These are phyloP conservation scores for Hipposideros larvatus DNA, from an alignment of 2,797 vertebrate genomes.

Conservation along the genomic window DNA sequence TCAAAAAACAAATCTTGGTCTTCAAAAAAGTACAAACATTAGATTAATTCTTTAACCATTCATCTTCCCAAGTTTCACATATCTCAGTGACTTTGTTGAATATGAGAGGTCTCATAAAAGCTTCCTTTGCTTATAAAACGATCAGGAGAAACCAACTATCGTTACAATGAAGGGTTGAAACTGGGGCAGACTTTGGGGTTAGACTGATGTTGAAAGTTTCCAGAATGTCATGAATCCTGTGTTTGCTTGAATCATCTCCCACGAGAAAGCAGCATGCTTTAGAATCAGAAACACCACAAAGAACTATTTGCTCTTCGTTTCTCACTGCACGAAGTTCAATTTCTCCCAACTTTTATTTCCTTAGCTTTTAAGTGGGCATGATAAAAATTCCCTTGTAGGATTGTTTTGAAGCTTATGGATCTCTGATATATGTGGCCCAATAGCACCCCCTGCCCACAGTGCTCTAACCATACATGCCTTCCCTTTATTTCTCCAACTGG, in stretches of 20 bases:
- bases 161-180: neutral
- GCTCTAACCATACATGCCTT: neutral
- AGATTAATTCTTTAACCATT: neutral
- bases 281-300: conserved; percentile 18
- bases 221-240: neutral
- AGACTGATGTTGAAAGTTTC: neutral
- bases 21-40: neutral
- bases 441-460: neutral
- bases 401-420: neutral
- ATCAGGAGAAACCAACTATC: neutral
- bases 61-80: neutral
- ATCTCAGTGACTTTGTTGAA: neutral
- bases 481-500: neutral
- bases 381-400: neutral
- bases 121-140: neutral
- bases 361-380: conserved; percentile 23
- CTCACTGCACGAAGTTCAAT: neutral
- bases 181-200: neutral
- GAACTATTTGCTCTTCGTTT: conserved; percentile 52
- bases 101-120: neutral
- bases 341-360: conserved; percentile 37
- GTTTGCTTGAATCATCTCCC: neutral
- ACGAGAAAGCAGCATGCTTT: conserved; percentile 43
- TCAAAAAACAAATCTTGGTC: neutral
- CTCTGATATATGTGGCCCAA: neutral